phyloP scores from a whole-genome alignment of 2,888 invertebrate genomes.

The Ochropleura plecta region DNA sequence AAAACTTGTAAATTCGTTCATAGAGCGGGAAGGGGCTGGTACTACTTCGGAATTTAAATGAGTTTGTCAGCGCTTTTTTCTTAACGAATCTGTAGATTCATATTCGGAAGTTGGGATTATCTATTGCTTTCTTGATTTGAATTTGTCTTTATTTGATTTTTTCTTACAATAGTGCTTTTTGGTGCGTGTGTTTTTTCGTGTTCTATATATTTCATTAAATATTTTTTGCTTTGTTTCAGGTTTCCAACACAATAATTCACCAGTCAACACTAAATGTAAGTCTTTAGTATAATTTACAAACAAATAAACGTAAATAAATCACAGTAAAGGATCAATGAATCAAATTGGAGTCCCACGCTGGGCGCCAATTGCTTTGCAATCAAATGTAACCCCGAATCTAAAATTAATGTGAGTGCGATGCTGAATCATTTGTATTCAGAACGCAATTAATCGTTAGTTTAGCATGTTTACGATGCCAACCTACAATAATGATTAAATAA shows the following conservation, averaged over 20 bases:
- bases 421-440: constrained; percentile 44
- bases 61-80: constrained; percentile 39
- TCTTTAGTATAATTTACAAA: constrained; percentile 27
- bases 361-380: constrained; percentile 58
- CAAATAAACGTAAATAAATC: constrained; percentile 27
- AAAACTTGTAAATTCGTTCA: constrained; percentile 57
- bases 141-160: constrained; percentile 6
- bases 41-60: constrained; percentile 54
- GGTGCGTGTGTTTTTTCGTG: not conserved
- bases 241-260: constrained; percentile 16
- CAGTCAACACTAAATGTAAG: constrained; percentile 45
- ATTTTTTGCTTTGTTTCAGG: constrained; percentile 57
- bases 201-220: not conserved
- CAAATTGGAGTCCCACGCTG: constrained; percentile 53
- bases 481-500: constrained; percentile 2
- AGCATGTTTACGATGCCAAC: constrained; percentile 18
- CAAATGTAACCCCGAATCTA: constrained; percentile 33
- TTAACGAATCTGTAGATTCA: constrained; percentile 35
- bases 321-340: constrained; percentile 31
- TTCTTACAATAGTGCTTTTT: not conserved
- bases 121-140: constrained; percentile 26
- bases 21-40: constrained; percentile 33
- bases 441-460: constrained; percentile 41
- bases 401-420: constrained; percentile 54
- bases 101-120: constrained; percentile 14